Base-by-base conservation (phyloP, 2,797 vertebrate genomes). In the Coregonus suidteri region DNA sequence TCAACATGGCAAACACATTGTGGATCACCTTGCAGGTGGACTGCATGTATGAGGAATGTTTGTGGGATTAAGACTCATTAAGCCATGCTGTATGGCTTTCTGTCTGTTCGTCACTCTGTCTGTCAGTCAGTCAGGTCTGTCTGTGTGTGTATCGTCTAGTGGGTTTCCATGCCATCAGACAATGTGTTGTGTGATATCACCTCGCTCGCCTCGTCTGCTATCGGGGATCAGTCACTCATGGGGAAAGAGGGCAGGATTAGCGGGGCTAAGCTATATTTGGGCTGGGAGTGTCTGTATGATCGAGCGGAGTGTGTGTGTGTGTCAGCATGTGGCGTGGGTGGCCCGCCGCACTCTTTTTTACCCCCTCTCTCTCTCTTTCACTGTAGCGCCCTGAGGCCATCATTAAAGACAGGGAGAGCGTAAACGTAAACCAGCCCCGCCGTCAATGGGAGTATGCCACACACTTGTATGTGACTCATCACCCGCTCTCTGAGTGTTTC, bases 131-230 rank as follows among this genome's bases (percentile, higher is more conserved):
- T 25, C 59, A 25, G 20, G 59, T 62, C 59, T 14, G 34, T 71
- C 15, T 56, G 52, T 56, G 67, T 70, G 37, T 70, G 14, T 47
- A n/a, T 47, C 37, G 3, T 3, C 6, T 18, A 3, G 3, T 70
- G 67, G 35, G 67, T 70, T 70, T 41, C 68, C 75, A 71, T 64
- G 54, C 54, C 13, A 18, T 68, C 66, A 68, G 66, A 68, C 66
- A 37, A 15, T 16, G 31, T 37, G 66, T 30, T 15, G 34, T 68
- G 59, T 64, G 59, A 64, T 30, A 25, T 35, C 66, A 34, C 66
- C 6, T 3, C 31, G 15, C 65, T 67, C 30, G 65, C 16, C 34
- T 20, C 7, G 18, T 59, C 56, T 15, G 31, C 14, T 18, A 68
- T 14, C 16, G 15, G 66, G 66, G 66, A 16, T 35, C 66, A 68